These are phyloP conservation scores for Siphamia tubifer DNA, from an alignment of 2,113 vertebrate species.

Conservation along the genomic window DNA sequence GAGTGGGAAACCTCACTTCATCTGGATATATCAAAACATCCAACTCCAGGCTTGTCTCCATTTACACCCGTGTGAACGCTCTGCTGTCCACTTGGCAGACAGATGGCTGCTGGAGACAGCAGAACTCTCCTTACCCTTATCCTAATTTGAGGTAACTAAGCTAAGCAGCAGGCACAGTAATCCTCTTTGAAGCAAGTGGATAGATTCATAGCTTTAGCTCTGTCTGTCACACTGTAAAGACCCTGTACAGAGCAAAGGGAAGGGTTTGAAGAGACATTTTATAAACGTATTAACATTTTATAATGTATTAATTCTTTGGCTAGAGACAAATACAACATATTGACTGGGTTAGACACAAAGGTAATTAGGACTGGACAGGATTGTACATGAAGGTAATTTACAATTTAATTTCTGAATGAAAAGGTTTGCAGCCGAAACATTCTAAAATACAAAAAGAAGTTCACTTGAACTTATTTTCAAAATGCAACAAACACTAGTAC, in stretches of 20 bases:
- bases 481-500: no score
- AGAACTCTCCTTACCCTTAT: constrained; percentile 46
- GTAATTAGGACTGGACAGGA: no score
- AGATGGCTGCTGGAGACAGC: constrained; percentile 55
- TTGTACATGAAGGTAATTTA: no score
- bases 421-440: no score
- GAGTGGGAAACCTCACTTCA: constrained; percentile 63
- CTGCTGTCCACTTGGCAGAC: constrained; percentile 41
- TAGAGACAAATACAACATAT: not conserved
- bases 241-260: not conserved
- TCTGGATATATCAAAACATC: constrained; percentile 76
- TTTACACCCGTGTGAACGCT: constrained; percentile 33
- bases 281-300: no score
- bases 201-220: constrained; percentile 36
- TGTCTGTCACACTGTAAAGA: constrained; percentile 7
- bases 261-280: not conserved
- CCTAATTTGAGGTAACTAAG: constrained; percentile 66
- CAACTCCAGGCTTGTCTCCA: constrained; percentile 64
- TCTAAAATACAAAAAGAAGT: no score
- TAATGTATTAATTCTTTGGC: no score
- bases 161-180: constrained; percentile 69
- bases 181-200: constrained; percentile 73
- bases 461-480: no score
- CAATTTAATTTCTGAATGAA: no score
- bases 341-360: not conserved